A percentile compares a stretch with the other conserved stretches of the same genome.
Evolutionary conservation across 37 sponge, comb jelly and placozoan genomes (phyloP).

Genomic region (Ephydatia muelleri): DNA sequence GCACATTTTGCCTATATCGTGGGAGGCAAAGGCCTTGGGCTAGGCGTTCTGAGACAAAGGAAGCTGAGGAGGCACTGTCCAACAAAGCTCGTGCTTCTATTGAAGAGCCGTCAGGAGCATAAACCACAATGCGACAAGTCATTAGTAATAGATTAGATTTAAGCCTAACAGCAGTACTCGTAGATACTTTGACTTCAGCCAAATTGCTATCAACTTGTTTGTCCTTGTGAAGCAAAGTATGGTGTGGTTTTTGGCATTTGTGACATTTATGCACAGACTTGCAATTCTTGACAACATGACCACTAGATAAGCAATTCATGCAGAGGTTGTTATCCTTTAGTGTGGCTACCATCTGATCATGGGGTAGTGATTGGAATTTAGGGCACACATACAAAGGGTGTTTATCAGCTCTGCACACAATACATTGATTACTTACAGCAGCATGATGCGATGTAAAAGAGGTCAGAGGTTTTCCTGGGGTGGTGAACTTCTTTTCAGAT

Average conservation of each 20-base stretch:
- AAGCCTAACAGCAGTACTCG: conserved; percentile 18
- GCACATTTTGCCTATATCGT: conserved; percentile 6
- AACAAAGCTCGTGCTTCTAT: conserved; percentile 32
- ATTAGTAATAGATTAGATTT: conserved; percentile 22
- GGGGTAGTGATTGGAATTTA: background rate
- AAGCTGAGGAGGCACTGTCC: conserved; percentile 25
- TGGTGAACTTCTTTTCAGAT: background rate
- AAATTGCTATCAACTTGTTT: background rate
- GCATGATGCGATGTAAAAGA: background rate
- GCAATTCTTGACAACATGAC: conserved; percentile 25
- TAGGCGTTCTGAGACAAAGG: conserved; percentile 34
- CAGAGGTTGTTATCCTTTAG: conserved; percentile 6
- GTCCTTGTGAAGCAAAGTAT: conserved; percentile 23
- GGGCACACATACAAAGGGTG: conserved; percentile 21
- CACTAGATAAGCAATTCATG: conserved; percentile 22
- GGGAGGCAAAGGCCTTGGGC: conserved; percentile 14
- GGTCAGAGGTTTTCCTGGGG: conserved; percentile 2
- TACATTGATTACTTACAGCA: conserved; percentile 9
- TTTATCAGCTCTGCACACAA: conserved; percentile 17
- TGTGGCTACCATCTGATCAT: conserved; percentile 22
- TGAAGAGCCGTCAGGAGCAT: conserved; percentile 17
- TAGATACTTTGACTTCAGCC: background rate
- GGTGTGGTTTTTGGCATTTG: conserved; percentile 40
- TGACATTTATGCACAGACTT: conserved; percentile 7
- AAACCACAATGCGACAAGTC: conserved; percentile 28